These are phyloP conservation scores for Leucania comma DNA, from an alignment of 2,888 invertebrate genomes.

Conservation along the genomic window DNA sequence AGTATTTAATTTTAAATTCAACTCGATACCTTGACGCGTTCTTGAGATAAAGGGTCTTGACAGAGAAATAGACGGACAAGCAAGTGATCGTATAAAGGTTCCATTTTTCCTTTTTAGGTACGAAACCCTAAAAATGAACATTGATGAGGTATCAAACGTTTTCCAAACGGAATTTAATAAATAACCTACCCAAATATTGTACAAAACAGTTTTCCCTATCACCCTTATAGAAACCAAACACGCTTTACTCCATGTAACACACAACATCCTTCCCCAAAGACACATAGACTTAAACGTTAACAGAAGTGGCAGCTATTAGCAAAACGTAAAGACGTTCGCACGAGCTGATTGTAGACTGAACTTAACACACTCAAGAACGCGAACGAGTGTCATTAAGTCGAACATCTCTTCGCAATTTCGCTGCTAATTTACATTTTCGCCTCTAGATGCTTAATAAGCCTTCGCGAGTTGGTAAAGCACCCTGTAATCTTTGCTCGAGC, in stretches of 20 bases:
- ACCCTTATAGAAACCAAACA: not conserved
- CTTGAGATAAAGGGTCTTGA: too few relatives aligned
- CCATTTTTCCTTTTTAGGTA: too few relatives aligned
- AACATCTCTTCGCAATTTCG: slow-evolving; percentile 73
- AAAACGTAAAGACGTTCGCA: slow-evolving; percentile 61
- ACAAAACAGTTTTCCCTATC: not conserved
- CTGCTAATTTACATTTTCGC: slow-evolving; percentile 77
- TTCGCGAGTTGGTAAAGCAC: slow-evolving; percentile 68
- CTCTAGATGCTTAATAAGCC: slow-evolving; percentile 75
- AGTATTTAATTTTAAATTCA: too few relatives aligned
- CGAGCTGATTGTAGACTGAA: slow-evolving; percentile 66
- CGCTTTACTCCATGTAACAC: not conserved
- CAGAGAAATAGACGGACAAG: too few relatives aligned
- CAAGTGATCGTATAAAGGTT: too few relatives aligned
- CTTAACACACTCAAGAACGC: slow-evolving; percentile 66
- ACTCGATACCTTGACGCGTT: too few relatives aligned
- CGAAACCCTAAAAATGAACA: too few relatives aligned
- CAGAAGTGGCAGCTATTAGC: slow-evolving; percentile 62
- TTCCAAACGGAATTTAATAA: not conserved
- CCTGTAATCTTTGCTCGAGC: slow-evolving; percentile 73
- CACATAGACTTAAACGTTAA: slow-evolving; percentile 47
- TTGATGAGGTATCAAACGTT: too few relatives aligned
- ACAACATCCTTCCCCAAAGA: not conserved
- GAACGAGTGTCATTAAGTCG: slow-evolving; percentile 71
- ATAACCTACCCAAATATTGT: not conserved